Conservation (phyloP, 2,113 vertebrate genomes). For the Gracilinanus agilis region DNA sequence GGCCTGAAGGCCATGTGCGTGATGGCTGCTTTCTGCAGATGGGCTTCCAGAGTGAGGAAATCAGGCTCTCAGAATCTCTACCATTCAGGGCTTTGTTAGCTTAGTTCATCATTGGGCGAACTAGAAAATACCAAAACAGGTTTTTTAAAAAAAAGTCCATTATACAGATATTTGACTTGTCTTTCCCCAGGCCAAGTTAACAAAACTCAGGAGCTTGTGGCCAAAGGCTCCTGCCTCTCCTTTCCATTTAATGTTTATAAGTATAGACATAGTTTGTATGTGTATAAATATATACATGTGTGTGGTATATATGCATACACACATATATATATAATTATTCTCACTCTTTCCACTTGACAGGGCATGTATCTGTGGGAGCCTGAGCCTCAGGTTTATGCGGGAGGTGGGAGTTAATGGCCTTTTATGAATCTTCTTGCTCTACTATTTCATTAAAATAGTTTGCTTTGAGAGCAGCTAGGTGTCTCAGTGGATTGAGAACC, state of each 20-base stretch:
- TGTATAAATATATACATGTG: too few species aligned
- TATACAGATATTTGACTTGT: background rate
- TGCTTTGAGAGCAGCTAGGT: too few species aligned
- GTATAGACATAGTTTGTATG: background rate
- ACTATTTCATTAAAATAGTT: too few species aligned
- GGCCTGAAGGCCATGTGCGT: background rate
- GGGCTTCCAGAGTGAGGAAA: background rate
- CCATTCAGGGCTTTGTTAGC: background rate
- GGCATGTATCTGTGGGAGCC: background rate
- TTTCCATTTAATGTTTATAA: background rate
- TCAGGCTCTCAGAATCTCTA: background rate
- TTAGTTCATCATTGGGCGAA: background rate
- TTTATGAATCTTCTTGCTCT: too few species aligned
- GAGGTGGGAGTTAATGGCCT: too few species aligned
- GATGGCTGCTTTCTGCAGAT: background rate
- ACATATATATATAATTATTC: background rate
- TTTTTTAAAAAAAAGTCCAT: background rate
- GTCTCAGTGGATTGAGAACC: too few species aligned
- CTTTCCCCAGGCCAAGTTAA: background rate
- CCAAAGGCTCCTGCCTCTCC: background rate
- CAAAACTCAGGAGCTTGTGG: background rate
- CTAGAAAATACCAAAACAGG: background rate
- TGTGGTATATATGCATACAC: too few species aligned
- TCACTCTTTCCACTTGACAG: background rate
- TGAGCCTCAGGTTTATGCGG: too few species aligned